Evolutionary conservation across 2,797 vertebrate species (phyloP).

Genomic region (Crocodylus rhombifer): DNA sequence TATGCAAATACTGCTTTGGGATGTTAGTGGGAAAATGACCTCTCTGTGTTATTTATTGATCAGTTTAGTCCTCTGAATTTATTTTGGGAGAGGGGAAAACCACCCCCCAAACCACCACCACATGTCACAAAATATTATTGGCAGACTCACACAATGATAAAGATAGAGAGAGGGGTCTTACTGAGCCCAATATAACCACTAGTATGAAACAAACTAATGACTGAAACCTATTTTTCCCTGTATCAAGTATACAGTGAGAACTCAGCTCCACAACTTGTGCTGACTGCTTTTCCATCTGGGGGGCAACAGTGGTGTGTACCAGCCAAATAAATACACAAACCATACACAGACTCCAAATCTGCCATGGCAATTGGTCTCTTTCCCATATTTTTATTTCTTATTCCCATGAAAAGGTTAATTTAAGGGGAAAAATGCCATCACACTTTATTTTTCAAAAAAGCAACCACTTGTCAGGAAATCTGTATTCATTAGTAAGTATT

Average conservation of each 20-base stretch:
- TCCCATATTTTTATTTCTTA: not conserved
- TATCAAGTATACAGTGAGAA: not conserved
- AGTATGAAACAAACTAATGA: not conserved
- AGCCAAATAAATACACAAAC: not conserved
- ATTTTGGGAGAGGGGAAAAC: not conserved
- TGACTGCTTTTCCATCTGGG: not conserved
- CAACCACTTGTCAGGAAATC: not conserved
- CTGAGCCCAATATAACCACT: not conserved
- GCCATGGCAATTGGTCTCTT: not conserved
- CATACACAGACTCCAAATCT: not conserved
- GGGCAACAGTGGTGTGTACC: not conserved
- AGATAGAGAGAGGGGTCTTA: not conserved
- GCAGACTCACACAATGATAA: not conserved
- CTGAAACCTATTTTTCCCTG: not conserved
- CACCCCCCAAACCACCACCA: not conserved
- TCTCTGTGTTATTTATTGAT: not conserved
- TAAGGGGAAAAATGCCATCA: not conserved
- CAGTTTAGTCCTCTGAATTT: not conserved
- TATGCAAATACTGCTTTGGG: not conserved
- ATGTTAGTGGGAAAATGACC: not conserved
- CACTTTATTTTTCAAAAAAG: not conserved
- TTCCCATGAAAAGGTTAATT: rapidly evolving
- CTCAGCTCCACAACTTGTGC: not conserved
- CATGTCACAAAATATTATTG: not conserved
- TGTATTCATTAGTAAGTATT: not conserved